phyloP scores from a whole-genome alignment of 2,888 invertebrate species.

The Troilus luridus region DNA sequence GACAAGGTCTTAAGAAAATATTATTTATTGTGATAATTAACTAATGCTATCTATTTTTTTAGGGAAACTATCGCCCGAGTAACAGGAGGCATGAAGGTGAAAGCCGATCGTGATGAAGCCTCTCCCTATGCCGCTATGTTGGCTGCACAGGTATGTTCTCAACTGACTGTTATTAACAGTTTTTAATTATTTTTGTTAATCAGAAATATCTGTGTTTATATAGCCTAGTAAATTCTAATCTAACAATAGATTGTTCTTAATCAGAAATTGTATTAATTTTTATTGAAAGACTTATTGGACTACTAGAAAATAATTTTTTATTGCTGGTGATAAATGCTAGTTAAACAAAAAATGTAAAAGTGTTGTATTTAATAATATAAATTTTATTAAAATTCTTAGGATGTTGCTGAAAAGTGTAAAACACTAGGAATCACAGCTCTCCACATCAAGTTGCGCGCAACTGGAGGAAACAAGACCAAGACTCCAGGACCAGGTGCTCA shows the following conservation, averaged over 20 bases:
- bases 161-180: no score
- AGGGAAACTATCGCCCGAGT: conserved; percentile 94
- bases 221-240: no score
- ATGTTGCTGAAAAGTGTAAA: conserved; percentile 99
- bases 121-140: conserved; percentile 99
- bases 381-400: conserved; percentile 73
- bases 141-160: conserved; percentile 89
- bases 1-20: no score
- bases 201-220: no score
- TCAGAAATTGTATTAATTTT: no score
- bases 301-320: background rate
- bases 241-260: no score
- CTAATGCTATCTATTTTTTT: conserved; percentile 61
- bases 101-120: conserved; percentile 99
- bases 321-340: background rate
- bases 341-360: background rate
- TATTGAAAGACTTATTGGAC: no score
- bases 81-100: conserved; percentile 99
- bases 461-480: conserved; percentile 98
- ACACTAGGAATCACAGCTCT: conserved; percentile 96
- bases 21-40: background rate
- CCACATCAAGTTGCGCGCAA: conserved; percentile 98
- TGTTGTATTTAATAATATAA: conserved; percentile 58
- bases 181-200: background rate
- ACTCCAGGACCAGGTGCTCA: conserved; percentile 99